Base-by-base conservation (phyloP, 2,888 invertebrate genomes). In the Drosophila mimetica region DNA sequence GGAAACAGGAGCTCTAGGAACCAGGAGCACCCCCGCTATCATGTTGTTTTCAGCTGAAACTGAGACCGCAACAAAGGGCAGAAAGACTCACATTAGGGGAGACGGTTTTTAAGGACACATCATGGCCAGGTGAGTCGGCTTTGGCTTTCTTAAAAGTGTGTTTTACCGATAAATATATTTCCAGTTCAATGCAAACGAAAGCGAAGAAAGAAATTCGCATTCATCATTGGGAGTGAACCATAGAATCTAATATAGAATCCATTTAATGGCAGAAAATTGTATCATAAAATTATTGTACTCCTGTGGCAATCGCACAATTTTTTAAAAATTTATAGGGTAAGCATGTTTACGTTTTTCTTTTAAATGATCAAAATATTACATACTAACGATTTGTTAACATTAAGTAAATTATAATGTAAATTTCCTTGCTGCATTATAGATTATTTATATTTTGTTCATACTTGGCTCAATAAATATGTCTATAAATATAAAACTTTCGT, bases 21-120 rank as follows among this genome's bases (percentile, higher is more conserved):
- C 32, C 14, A 41, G 42, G 18, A 53, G 25, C 41, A 20, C 11
- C 30, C 39, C 13, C 59, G 37, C 46, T 39, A 61, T 59, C 74
- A 76, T 76, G 86, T 69, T 79, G 86, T 72, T 84, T 81, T 75
- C 81, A 72, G 67, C 72, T 28, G 48, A 50, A 75, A 32, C 51
- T 50, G 76, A 57, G 54, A 57, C 52, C 76, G 83, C 83, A 77
- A 32, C 36, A n/a, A 55, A 51, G 54, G 53, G 50, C 59, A 51
- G 55, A 61, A 48, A 67, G 61, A 64, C 70, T 60, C 73, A 74
- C 63, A 20, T 41, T 13, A 7, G 71, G 22, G 42, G 36, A 16
- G 37, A 36, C 28, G 3, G 28, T 44, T 54, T 22, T 55, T 55
- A 66, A 66, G 66, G 69, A 66, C 55, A 32, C 51, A 70, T 16